Evolutionary conservation across 2,113 vertebrate genomes (phyloP).

Genomic region (Takifugu flavidus): DNA sequence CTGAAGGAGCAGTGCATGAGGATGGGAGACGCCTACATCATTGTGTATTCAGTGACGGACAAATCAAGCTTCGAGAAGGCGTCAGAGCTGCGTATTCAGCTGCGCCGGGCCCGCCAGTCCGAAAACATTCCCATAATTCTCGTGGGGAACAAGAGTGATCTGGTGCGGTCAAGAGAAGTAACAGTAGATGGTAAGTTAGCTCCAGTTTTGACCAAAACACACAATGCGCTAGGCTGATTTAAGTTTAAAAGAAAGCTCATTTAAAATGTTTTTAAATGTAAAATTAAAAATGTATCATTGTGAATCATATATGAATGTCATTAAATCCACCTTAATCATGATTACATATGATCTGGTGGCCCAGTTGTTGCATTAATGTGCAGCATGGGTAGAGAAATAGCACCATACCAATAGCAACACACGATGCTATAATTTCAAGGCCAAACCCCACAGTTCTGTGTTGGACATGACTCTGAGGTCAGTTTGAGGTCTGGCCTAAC

Average conservation of each 20-base stretch:
- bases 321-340: too few species aligned
- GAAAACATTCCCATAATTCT: constrained; percentile 98
- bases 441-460: too few species aligned
- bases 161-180: constrained; percentile 95
- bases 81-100: constrained; percentile 93
- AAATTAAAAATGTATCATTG: not conserved
- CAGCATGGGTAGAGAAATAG: too few species aligned
- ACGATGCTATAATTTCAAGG: too few species aligned
- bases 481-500: not conserved
- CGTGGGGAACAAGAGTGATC: constrained; percentile 96
- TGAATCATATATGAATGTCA: too few species aligned
- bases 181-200: constrained; percentile 89
- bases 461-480: not conserved
- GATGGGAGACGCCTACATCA: constrained; percentile 97
- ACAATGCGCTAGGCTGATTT: not conserved
- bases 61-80: constrained; percentile 98
- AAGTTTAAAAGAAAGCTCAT: not conserved
- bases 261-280: not conserved
- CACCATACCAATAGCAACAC: too few species aligned
- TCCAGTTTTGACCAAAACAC: not conserved
- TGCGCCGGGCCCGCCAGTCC: constrained; percentile 89
- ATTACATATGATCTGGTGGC: too few species aligned
- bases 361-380: too few species aligned
- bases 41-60: constrained; percentile 97
- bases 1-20: constrained; percentile 95